Evolutionary conservation across 2,888 invertebrate species (phyloP), one percentile per base, ranked within the genome.

Genomic region (Dyspetes luteomarginatus): DNA sequence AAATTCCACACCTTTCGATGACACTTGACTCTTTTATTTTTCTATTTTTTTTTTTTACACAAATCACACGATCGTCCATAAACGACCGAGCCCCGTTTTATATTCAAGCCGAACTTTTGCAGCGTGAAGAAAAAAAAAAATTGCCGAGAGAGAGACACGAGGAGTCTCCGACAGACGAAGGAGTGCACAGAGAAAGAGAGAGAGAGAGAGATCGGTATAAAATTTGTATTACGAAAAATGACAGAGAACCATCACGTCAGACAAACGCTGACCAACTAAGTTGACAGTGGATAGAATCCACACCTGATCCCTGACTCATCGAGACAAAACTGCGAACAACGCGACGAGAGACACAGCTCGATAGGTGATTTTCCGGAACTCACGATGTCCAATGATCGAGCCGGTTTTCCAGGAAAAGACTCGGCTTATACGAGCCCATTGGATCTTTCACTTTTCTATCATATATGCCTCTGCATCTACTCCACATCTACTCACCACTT

Each of bases 361-460:
- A 81, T 78, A 69, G 77, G 77, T 36, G 81, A 81, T 78, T 78
- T 81, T 81, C 73, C 78, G 67, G 78, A 74, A 58, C 78, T 69
- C 73, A 24, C 64, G 43, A 41, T 65, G 65, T 58, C 74, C 81
- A 81, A 81, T 81, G 50, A 69, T 74, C 74, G 52, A 52, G 68
- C 73, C 50, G 67, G 73, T 78, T 81, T 68, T 68, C 76, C 68
- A 43, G 77, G 81, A 24, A 68, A 77, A 77, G 62, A 48, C 77
- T 67, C 72, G 73, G 64, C 69, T 64, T 77, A 69, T 69, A 73
- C 78, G 74, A 67, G 73, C 78, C 74, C 69, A 81, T 77, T 81
- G 81, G 81, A 43, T 78, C 73, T 50, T 78, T 69, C 69, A 78
- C 58, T 81, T 76, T 81, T 65, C 67, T n/a, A 72, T 76, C 52